These are phyloP conservation scores for Heloderma charlesbogerti DNA, from an alignment of 2,113 vertebrate genomes.

Conservation along the genomic window DNA sequence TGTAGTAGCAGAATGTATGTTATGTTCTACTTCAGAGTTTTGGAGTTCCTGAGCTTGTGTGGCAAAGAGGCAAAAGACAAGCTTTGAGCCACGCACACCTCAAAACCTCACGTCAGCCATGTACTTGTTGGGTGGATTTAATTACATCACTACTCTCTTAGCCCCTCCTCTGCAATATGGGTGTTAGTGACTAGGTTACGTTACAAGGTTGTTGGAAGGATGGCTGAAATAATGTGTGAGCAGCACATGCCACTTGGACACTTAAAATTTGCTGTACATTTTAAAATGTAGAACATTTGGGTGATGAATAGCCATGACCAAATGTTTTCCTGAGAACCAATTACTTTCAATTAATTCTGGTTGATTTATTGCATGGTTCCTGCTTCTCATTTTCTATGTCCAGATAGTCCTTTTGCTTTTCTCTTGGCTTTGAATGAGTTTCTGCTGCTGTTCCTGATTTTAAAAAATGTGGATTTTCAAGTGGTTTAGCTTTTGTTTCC, in stretches of 20 bases:
- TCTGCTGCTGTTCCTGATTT: not conserved
- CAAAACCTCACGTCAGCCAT: not conserved
- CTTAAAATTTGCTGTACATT: not conserved
- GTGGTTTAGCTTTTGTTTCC: not conserved
- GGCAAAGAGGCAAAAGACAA: not conserved
- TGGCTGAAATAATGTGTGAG: not conserved
- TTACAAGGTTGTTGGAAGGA: not conserved
- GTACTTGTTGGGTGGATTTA: not conserved
- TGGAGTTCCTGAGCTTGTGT: not conserved
- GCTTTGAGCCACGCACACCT: not conserved
- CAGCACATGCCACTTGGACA: not conserved
- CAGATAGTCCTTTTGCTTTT: not conserved
- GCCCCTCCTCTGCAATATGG: not conserved
- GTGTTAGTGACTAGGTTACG: not conserved
- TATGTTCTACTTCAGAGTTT: constrained; percentile 38
- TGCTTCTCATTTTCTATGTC: not conserved
- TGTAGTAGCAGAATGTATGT: constrained; percentile 38
- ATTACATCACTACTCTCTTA: not conserved
- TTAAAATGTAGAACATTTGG: not conserved
- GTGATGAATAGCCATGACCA: not conserved
- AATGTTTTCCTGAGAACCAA: not conserved
- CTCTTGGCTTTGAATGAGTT: not conserved
- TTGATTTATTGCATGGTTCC: not conserved
- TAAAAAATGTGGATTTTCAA: not conserved
- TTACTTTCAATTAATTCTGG: not conserved